Percentiles rank a stretch among this genome's conserved stretches.
Evolutionary conservation across 2,113 vertebrate genomes (phyloP).

Genomic region (Gobiocypris rarus): DNA sequence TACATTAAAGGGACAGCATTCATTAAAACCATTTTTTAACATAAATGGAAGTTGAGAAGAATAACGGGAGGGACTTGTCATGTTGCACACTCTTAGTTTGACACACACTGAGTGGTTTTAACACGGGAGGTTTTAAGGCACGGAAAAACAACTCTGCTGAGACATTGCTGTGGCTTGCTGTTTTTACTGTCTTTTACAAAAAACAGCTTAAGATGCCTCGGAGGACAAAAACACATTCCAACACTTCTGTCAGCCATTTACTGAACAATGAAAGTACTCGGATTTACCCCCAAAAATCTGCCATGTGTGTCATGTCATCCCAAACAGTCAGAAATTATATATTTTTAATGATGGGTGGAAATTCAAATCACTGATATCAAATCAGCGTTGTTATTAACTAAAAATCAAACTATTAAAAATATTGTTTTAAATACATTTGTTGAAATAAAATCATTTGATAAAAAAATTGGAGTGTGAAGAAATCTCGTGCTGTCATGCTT

Average conservation of each 20-base stretch:
- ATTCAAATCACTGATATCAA: no score
- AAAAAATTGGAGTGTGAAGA: no score
- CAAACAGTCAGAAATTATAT: not conserved
- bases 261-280: slow-evolving; percentile 2
- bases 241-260: slow-evolving; percentile 1
- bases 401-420: no score
- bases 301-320: not conserved
- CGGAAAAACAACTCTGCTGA: not conserved
- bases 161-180: not conserved
- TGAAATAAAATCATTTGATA: no score
- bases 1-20: slow-evolving; percentile 43
- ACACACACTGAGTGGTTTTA: slow-evolving; percentile 22
- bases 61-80: not conserved
- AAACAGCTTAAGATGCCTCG: not conserved
- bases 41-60: not conserved
- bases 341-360: no score
- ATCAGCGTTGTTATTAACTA: no score
- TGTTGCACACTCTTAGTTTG: not conserved
- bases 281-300: not conserved
- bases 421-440: no score
- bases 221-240: not conserved
- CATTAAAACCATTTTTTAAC: slow-evolving; percentile 41
- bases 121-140: slow-evolving; percentile 29
- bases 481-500: no score
- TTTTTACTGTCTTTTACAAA: slow-evolving; percentile 16